Evolutionary conservation across 2,797 vertebrate species (phyloP).

Genomic region (Perodicticus potto): DNA sequence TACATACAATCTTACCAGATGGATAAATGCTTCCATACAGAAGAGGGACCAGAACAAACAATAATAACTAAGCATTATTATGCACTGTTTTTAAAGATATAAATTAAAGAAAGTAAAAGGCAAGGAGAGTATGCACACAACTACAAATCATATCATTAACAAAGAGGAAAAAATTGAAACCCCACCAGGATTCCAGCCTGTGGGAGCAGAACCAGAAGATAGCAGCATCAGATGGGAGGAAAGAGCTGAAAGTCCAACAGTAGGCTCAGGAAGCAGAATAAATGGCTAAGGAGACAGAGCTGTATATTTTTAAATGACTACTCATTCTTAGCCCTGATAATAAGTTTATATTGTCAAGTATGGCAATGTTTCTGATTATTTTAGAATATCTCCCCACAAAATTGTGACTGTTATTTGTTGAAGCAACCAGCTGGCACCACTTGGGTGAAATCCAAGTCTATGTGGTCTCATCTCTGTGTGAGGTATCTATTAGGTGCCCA

Average conservation of each 20-base stretch:
- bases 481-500: slow-evolving; percentile 63
- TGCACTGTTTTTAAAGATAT: not conserved
- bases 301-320: slow-evolving; percentile 23
- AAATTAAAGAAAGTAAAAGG: slow-evolving; percentile 39
- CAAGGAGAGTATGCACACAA: not conserved
- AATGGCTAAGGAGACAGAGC: not conserved
- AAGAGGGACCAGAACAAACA: not conserved
- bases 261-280: slow-evolving; percentile 5
- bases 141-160: not conserved
- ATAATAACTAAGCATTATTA: not conserved
- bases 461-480: slow-evolving; percentile 48
- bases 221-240: not conserved
- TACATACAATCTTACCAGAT: not conserved
- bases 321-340: not conserved
- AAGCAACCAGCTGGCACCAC: slow-evolving; percentile 57
- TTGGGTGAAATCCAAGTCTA: slow-evolving; percentile 65
- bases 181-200: not conserved
- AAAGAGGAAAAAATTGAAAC: not conserved
- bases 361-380: slow-evolving; percentile 12
- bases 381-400: slow-evolving; percentile 57
- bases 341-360: slow-evolving; percentile 21
- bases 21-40: not conserved
- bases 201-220: not conserved
- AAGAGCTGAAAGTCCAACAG: not conserved
- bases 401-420: slow-evolving; percentile 63